These are phyloP conservation scores for Rhadinocentrus ornatus DNA, from an alignment of 2,797 vertebrate genomes.

Conservation along the genomic window DNA sequence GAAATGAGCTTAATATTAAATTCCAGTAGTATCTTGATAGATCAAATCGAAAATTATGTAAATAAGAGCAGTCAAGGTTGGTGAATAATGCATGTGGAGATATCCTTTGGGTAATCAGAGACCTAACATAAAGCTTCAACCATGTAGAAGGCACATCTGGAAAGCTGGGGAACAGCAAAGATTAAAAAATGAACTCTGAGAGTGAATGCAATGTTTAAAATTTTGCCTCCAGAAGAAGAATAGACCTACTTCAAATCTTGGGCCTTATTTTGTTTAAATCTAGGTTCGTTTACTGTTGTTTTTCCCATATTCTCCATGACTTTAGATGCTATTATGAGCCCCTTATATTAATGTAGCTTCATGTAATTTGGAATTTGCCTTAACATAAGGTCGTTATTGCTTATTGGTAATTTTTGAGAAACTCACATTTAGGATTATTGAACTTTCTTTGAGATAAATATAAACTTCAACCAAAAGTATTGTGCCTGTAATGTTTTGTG, in stretches of 20 bases:
- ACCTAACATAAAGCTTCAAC: slow-evolving; percentile 18
- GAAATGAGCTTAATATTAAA: slow-evolving; percentile 32
- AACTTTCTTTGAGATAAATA: neutral
- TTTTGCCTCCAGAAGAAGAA: slow-evolving; percentile 5
- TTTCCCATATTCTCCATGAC: neutral
- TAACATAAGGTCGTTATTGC: neutral
- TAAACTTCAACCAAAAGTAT: neutral
- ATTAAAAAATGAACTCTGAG: neutral
- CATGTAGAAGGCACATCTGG: slow-evolving; percentile 33
- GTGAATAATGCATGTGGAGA: slow-evolving; percentile 43
- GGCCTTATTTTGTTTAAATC: slow-evolving; percentile 14
- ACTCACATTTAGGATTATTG: neutral
- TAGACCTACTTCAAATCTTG: neutral
- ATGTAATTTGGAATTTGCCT: neutral
- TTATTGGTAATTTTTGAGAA: neutral
- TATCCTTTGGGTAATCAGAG: slow-evolving; percentile 34
- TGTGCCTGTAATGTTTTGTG: neutral
- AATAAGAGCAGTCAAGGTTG: slow-evolving; percentile 41
- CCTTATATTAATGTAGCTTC: neutral
- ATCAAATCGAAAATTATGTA: slow-evolving; percentile 50
- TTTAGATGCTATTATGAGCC: neutral
- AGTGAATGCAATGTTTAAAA: neutral
- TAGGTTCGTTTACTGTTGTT: neutral
- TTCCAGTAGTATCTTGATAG: slow-evolving; percentile 35
- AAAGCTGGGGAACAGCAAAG: slow-evolving; percentile 3